These are phyloP conservation scores for Cinclus cinclus DNA, from an alignment of 2,113 vertebrate genomes.

Conservation along the genomic window DNA sequence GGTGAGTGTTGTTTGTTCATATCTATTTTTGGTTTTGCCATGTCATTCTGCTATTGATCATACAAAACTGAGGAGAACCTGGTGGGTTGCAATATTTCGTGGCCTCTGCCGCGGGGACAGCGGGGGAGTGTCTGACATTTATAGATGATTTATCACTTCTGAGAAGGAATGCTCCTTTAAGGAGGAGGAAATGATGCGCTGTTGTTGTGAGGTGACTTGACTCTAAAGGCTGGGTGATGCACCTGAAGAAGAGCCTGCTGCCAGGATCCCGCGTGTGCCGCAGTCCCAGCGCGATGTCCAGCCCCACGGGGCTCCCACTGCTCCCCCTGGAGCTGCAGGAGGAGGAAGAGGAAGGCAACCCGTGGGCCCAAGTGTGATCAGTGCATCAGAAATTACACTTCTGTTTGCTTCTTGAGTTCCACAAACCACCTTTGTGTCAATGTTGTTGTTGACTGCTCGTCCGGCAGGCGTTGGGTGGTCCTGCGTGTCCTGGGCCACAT, in stretches of 20 bases:
- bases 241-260: constrained; percentile 54
- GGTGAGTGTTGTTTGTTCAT: constrained; percentile 54
- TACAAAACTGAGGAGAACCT: constrained; percentile 45
- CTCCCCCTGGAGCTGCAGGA: neutral
- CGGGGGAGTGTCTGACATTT: constrained; percentile 26
- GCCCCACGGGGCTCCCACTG: neutral
- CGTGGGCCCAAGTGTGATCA: constrained; percentile 56
- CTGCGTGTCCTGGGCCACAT: constrained; percentile 61
- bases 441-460: constrained; percentile 59
- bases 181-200: constrained; percentile 35
- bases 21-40: constrained; percentile 5
- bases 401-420: constrained; percentile 65
- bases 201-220: constrained; percentile 34
- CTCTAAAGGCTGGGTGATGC: constrained; percentile 42
- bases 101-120: constrained; percentile 1
- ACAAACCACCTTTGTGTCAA: constrained; percentile 58
- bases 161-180: constrained; percentile 59
- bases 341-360: neutral
- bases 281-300: neutral
- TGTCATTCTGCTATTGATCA: constrained; percentile 35
- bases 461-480: constrained; percentile 44
- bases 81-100: constrained; percentile 24
- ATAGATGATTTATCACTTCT: constrained; percentile 46
- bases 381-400: constrained; percentile 53
- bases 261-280: constrained; percentile 33